Evolutionary conservation across 92 coral and sea anemone species (phyloP).

Genomic region (Phenganax stokvisi): DNA sequence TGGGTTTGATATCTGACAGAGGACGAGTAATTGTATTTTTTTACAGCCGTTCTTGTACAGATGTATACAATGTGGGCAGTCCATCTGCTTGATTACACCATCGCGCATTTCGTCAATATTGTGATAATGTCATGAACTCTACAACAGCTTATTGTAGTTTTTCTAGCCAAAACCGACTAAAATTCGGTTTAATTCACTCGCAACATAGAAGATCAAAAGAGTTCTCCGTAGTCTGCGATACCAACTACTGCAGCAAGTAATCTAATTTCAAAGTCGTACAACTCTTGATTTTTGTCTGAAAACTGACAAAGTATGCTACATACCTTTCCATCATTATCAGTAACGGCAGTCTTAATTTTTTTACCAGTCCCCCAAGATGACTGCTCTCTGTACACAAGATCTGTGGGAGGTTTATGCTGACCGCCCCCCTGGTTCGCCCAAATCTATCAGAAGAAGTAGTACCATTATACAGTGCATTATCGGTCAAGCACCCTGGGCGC

Average conservation of each 20-base stretch:
- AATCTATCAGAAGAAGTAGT: conserved; percentile 48
- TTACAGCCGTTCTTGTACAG: too few relatives aligned
- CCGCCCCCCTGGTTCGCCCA: conserved; percentile 96
- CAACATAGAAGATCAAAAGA: background rate
- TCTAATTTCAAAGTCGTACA: conserved; percentile 30
- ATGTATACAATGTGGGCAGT: too few relatives aligned
- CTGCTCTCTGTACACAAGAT: conserved; percentile 70
- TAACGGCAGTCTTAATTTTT: conserved; percentile 72
- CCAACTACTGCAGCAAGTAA: conserved; percentile 31
- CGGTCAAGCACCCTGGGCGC: background rate
- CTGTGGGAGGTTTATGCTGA: conserved; percentile 82
- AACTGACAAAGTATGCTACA: conserved; percentile 87
- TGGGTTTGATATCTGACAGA: too few relatives aligned
- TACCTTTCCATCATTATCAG: conserved; percentile 84
- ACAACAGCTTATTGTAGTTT: too few relatives aligned
- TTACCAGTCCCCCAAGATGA: conserved; percentile 86
- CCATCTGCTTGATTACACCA: too few relatives aligned
- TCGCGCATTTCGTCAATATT: too few relatives aligned
- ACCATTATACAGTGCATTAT: background rate
- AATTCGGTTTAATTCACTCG: too few relatives aligned
- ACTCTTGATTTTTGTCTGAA: conserved; percentile 69
- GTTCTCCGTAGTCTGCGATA: background rate
- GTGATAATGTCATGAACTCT: too few relatives aligned
- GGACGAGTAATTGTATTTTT: too few relatives aligned
- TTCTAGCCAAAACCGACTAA: too few relatives aligned